Percentiles rank a stretch among this genome's conserved stretches.
Conservation (phyloP, 1,140 invertebrate species). For the Aleiodes sp. region DNA sequence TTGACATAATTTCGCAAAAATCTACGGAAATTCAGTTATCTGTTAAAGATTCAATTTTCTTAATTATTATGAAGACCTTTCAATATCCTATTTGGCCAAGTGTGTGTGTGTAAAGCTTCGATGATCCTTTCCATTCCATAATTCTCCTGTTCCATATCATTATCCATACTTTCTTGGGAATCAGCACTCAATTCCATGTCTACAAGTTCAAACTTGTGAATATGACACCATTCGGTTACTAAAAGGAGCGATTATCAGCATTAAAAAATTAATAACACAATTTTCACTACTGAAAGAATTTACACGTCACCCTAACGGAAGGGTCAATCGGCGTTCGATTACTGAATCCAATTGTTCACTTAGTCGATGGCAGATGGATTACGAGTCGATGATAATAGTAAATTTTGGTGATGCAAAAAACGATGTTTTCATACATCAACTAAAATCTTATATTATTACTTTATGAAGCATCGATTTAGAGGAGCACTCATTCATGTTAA, state of each 20-base stretch:
- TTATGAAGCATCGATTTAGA: too few relatives aligned
- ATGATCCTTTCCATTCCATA: constrained; percentile 77
- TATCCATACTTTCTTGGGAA: constrained; percentile 61
- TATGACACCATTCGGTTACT: constrained; percentile 73
- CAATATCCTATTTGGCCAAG: constrained; percentile 78
- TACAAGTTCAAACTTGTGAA: constrained; percentile 77
- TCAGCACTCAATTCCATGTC: constrained; percentile 71
- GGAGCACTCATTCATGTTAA: too few relatives aligned
- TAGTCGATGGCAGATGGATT: too few relatives aligned
- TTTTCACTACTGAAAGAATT: too few relatives aligned
- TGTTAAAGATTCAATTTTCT: background rate
- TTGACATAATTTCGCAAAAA: background rate
- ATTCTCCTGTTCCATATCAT: constrained; percentile 70
- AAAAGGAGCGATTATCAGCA: constrained; percentile 25
- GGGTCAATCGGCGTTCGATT: too few relatives aligned
- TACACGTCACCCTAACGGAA: too few relatives aligned
- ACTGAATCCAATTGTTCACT: too few relatives aligned
- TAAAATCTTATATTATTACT: too few relatives aligned
- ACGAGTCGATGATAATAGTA: too few relatives aligned
- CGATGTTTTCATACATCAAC: too few relatives aligned
- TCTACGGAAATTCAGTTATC: background rate
- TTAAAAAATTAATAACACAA: constrained; percentile 22
- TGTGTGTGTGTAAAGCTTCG: constrained; percentile 79
- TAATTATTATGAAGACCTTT: constrained; percentile 66
- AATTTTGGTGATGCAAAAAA: too few relatives aligned